phyloP scores from a whole-genome alignment of 2,797 vertebrate genomes.

The Delichon dasypus region DNA sequence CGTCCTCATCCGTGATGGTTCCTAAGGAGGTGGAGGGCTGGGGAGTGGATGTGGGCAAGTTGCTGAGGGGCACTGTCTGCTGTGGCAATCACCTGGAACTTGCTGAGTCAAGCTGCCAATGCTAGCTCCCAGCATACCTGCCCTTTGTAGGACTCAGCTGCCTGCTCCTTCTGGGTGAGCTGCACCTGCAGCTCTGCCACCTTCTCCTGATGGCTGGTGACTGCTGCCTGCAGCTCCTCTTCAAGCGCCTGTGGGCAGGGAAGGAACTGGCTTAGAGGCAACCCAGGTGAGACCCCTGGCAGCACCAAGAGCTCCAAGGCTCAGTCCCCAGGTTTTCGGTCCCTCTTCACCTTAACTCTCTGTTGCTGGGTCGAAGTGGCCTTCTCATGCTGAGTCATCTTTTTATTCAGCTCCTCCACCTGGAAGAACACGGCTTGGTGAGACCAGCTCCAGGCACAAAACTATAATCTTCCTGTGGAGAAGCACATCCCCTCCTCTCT shows the following conservation, averaged over 20 bases:
- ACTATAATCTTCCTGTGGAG: neutral
- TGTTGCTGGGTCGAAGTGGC: conserved; percentile 69
- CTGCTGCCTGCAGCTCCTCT: conserved; percentile 64
- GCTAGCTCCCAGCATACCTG: conserved; percentile 78
- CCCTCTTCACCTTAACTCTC: conserved; percentile 68
- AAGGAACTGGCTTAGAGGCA: neutral
- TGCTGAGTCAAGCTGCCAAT: no score
- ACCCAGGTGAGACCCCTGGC: neutral
- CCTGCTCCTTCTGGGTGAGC: conserved; percentile 81
- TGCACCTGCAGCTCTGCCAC: conserved; percentile 77
- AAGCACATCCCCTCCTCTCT: neutral
- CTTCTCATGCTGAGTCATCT: conserved; percentile 74
- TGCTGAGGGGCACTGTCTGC: no score
- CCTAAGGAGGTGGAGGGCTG: conserved; percentile 69
- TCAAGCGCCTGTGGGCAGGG: conserved; percentile 46
- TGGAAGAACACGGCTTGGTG: neutral
- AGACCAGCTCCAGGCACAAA: neutral
- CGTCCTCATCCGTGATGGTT: conserved; percentile 86
- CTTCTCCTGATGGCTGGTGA: conserved; percentile 58
- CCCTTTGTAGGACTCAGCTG: conserved; percentile 85
- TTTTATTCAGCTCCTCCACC: conserved; percentile 78
- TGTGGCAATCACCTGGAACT: no score
- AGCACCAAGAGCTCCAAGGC: neutral
- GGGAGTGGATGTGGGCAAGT: no score
- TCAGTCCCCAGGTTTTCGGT: neutral